Conservation (phyloP, 2,888 invertebrate genomes). For the Troides aeacus region DNA sequence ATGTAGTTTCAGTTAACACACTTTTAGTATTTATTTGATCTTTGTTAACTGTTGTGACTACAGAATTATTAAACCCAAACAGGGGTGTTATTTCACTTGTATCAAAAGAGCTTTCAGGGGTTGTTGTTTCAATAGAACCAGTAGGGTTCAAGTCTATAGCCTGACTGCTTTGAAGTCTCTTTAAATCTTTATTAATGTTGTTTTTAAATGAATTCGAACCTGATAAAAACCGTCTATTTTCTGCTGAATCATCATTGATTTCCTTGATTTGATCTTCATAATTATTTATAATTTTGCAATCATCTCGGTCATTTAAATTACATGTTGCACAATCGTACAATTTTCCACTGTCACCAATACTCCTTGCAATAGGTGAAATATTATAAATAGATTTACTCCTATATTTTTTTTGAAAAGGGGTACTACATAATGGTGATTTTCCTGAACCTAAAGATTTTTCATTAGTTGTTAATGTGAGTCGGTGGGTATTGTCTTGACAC, state of each 20-base stretch:
- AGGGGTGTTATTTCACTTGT: constrained; percentile 52
- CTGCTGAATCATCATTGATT: not conserved
- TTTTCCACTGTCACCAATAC: constrained; percentile 42
- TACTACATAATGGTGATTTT: constrained; percentile 64
- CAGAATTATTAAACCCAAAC: constrained; percentile 45
- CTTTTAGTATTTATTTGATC: not conserved
- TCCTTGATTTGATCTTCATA: constrained; percentile 38
- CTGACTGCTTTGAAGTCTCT: constrained; percentile 27
- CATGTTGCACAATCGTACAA: not conserved
- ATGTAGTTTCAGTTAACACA: not conserved
- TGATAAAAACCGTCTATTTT: not conserved
- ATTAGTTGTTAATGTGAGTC: constrained; percentile 35
- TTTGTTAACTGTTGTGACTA: not conserved
- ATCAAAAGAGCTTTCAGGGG: constrained; percentile 38
- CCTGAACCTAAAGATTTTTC: constrained; percentile 43
- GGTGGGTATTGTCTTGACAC: constrained; percentile 34
- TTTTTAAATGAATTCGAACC: not conserved
- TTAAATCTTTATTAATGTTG: not conserved
- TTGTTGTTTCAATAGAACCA: constrained; percentile 25
- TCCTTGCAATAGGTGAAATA: constrained; percentile 61
- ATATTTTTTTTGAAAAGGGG: constrained; percentile 64
- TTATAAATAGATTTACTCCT: constrained; percentile 66
- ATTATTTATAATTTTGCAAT: constrained; percentile 17
- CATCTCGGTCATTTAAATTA: not conserved
- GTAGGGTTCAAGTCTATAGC: constrained; percentile 30